phyloP scores from a whole-genome alignment of 1,140 invertebrate genomes.

The Anadara kagoshimensis region DNA sequence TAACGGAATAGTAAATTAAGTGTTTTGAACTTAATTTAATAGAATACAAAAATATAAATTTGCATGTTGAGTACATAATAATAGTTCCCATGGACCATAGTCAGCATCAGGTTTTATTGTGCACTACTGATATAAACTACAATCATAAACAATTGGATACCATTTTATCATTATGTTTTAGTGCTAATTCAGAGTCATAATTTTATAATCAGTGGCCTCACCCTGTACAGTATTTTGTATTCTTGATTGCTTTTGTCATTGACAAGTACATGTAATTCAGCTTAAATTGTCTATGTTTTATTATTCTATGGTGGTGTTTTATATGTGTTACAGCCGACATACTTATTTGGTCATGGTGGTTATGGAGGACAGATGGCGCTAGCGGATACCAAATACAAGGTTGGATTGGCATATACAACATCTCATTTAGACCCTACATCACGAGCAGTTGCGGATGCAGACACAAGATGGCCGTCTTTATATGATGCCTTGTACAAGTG shows the following conservation, averaged over 20 bases:
- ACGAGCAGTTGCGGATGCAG: slow-evolving; percentile 27
- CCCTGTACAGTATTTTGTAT: neutral
- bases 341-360: slow-evolving; percentile 62
- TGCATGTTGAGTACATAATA: no score
- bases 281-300: neutral
- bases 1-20: no score
- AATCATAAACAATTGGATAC: no score
- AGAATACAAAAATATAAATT: no score
- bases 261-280: neutral
- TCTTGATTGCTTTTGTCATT: neutral
- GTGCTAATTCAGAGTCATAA: no score
- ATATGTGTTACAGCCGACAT: slow-evolving; percentile 46
- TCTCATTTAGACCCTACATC: slow-evolving; percentile 51
- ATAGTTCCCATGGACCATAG: no score
- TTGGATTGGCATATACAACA: slow-evolving; percentile 61
- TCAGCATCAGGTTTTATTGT: no score
- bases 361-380: slow-evolving; percentile 64
- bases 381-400: slow-evolving; percentile 52
- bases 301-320: neutral
- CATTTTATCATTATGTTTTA: no score
- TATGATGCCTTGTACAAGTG: slow-evolving; percentile 49
- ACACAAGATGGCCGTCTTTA: slow-evolving; percentile 42
- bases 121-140: no score
- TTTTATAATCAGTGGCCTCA: no score
- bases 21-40: no score